A percentile compares a stretch with the other conserved stretches of the same genome.
phyloP scores from a whole-genome alignment of 1,140 invertebrate species.

The Fopius arisanus region DNA sequence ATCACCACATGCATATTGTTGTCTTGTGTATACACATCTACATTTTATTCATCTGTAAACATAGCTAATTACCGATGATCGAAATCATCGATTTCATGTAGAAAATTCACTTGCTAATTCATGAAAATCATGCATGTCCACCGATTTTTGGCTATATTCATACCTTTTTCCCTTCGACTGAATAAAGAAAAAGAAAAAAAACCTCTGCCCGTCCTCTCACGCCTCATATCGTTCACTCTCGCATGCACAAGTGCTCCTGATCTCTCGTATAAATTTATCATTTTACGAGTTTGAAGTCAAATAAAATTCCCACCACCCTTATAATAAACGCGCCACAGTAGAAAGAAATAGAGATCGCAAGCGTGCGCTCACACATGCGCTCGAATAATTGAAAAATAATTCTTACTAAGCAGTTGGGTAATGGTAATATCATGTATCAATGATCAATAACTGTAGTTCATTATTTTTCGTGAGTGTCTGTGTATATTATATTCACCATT shows the following conservation, averaged over 20 bases:
- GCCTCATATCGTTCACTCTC: not conserved
- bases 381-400: not conserved
- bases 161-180: not conserved
- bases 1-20: constrained; percentile 34
- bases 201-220: not conserved
- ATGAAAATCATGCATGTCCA: not conserved
- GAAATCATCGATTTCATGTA: constrained; percentile 3
- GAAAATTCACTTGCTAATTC: constrained; percentile 15
- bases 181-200: not conserved
- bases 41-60: constrained; percentile 25
- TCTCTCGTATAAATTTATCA: not conserved
- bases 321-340: not conserved
- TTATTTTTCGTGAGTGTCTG: constrained; percentile 38
- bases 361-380: not conserved
- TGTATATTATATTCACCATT: constrained; percentile 47
- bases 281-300: not conserved
- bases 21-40: constrained; percentile 32
- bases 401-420: constrained; percentile 22
- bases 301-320: not conserved
- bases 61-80: not conserved
- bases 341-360: not conserved
- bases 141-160: not conserved
- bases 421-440: constrained; percentile 43
- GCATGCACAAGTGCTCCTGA: not conserved
- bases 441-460: constrained; percentile 38